phyloP scores from a whole-genome alignment of 2,113 vertebrate genomes.

The Holacanthus passer region DNA sequence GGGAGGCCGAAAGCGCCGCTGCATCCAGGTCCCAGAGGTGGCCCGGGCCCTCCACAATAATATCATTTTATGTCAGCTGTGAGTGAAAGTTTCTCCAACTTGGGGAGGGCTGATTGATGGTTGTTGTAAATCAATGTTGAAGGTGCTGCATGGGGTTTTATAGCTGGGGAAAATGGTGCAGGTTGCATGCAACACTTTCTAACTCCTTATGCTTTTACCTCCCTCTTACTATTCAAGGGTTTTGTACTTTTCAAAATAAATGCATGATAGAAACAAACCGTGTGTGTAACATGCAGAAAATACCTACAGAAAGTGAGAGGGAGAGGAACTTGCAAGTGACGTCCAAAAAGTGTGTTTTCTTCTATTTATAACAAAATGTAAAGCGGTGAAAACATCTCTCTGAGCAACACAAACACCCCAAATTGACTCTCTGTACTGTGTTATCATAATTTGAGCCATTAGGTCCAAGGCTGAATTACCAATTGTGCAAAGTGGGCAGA shows the following conservation, averaged over 20 bases:
- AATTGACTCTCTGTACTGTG: neutral
- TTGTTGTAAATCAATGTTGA: conserved; percentile 69
- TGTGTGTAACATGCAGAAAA: neutral
- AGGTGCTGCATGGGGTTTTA: conserved; percentile 54
- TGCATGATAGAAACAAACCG: neutral
- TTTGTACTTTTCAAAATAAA: conserved; percentile 14
- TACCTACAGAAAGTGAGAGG: neutral
- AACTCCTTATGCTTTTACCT: neutral
- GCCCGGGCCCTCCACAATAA: conserved; percentile 45
- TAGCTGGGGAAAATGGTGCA: conserved; percentile 18
- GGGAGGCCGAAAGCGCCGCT: conserved; percentile 2
- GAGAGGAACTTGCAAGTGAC: neutral
- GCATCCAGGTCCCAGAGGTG: conserved; percentile 48
- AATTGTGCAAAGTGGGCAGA: neutral
- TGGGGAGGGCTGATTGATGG: conserved; percentile 69
- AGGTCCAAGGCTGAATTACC: neutral
- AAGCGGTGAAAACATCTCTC: neutral
- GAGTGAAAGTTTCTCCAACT: conserved; percentile 72
- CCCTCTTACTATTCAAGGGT: conserved; percentile 14
- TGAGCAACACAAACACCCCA: neutral
- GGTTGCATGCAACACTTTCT: conserved; percentile 21
- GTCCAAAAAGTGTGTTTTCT: neutral
- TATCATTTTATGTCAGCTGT: conserved; percentile 69
- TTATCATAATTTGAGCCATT: neutral
- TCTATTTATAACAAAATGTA: neutral